Percentiles rank a stretch among this genome's conserved stretches.
Evolutionary conservation across 2,888 invertebrate genomes (phyloP).

Genomic region (Diadegma fenestrale): DNA sequence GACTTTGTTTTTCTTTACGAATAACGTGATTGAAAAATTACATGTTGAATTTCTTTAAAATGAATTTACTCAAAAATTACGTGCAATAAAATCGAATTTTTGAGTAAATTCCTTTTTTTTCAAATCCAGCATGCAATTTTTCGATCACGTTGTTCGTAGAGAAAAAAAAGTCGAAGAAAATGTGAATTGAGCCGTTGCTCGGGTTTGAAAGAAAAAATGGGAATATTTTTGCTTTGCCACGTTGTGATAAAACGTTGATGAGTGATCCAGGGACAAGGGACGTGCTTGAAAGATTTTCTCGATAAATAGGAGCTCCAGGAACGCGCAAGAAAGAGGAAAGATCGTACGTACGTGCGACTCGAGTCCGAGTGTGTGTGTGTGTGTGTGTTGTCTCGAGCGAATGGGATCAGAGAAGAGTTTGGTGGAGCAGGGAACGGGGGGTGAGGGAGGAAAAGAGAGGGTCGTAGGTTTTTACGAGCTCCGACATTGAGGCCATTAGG

Average conservation of each 20-base stretch:
- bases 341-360: constrained; percentile 3
- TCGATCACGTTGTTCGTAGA: not conserved
- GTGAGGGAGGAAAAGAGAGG: constrained; percentile 22
- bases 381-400: constrained; percentile 7
- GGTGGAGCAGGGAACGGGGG: constrained; percentile 21
- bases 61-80: too few relatives aligned
- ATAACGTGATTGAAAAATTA: too few relatives aligned
- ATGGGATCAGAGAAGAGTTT: not conserved
- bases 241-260: not conserved
- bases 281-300: not conserved
- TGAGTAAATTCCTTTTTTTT: too few relatives aligned
- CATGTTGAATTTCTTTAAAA: too few relatives aligned
- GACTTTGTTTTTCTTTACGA: too few relatives aligned
- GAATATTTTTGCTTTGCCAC: not conserved
- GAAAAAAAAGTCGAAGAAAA: not conserved
- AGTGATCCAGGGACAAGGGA: not conserved
- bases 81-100: too few relatives aligned
- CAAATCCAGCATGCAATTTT: not conserved
- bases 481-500: constrained; percentile 72
- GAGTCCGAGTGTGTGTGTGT: constrained; percentile 11
- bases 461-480: constrained; percentile 71
- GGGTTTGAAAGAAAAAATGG: not conserved
- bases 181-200: not conserved
- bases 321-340: constrained; percentile 20
- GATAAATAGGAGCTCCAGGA: constrained; percentile 18